A percentile compares a stretch with the other conserved stretches of the same genome.
Evolutionary conservation across 2,888 invertebrate species (phyloP).

Genomic region (Gari tellinella): DNA sequence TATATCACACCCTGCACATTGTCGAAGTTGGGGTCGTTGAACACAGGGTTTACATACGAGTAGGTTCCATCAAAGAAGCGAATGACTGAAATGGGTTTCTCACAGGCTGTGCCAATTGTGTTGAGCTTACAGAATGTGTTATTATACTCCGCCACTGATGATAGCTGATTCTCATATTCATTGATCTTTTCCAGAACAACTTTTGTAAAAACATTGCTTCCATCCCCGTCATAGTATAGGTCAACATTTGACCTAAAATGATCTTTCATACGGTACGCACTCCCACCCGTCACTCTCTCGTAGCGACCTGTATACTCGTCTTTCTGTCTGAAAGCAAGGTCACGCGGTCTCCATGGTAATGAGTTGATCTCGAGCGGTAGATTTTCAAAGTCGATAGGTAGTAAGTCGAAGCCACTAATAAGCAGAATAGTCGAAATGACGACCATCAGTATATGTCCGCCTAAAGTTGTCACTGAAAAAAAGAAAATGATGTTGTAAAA

Average conservation of each 20-base stretch:
- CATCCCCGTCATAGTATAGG: slow-evolving; percentile 63
- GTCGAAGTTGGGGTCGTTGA: slow-evolving; percentile 69
- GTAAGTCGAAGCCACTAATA: slow-evolving; percentile 65
- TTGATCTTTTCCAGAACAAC: slow-evolving; percentile 63
- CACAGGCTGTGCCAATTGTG: slow-evolving; percentile 37
- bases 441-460: slow-evolving; percentile 54
- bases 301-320: slow-evolving; percentile 40
- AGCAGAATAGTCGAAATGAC: slow-evolving; percentile 58
- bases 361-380: slow-evolving; percentile 73
- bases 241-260: slow-evolving; percentile 53
- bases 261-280: slow-evolving; percentile 24
- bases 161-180: slow-evolving; percentile 64
- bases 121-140: slow-evolving; percentile 47
- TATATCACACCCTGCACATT: slow-evolving; percentile 66
- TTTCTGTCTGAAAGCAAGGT: slow-evolving; percentile 65
- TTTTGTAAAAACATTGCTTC: slow-evolving; percentile 72
- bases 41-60: slow-evolving; percentile 50
- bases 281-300: slow-evolving; percentile 20
- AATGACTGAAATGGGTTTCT: slow-evolving; percentile 63
- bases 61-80: slow-evolving; percentile 73
- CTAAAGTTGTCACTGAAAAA: slow-evolving; percentile 64
- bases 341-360: slow-evolving; percentile 66
- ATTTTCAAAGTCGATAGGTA: slow-evolving; percentile 69
- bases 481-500: too few relatives aligned
- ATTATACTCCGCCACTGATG: slow-evolving; percentile 42